Conservation (phyloP, 2,113 vertebrate genomes). For the Bagarius yarrelli region DNA sequence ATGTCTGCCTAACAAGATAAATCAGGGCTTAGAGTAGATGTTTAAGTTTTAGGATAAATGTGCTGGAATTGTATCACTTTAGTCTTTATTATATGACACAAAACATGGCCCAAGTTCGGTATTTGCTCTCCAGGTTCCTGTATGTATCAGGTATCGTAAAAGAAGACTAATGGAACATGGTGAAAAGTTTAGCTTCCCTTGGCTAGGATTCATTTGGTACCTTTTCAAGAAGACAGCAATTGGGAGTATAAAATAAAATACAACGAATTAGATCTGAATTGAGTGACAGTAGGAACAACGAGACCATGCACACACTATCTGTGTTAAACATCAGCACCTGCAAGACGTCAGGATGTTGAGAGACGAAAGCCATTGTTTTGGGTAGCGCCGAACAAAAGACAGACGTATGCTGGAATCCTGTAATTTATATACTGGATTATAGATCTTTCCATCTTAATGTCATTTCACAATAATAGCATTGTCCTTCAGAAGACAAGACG, state of each 20-base stretch:
- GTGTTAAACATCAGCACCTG: constrained; percentile 38
- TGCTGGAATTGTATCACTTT: neutral
- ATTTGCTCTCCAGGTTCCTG: neutral
- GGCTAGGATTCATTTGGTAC: neutral
- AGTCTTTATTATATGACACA: neutral
- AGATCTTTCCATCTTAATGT: constrained; percentile 19
- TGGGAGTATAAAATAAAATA: no score
- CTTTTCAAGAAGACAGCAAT: neutral
- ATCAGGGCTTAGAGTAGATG: neutral
- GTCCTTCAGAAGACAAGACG: constrained; percentile 28
- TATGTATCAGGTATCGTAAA: neutral
- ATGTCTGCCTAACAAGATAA: neutral
- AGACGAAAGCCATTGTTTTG: constrained; percentile 26
- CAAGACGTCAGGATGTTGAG: constrained; percentile 38
- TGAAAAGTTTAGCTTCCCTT: neutral
- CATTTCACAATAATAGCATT: constrained; percentile 46
- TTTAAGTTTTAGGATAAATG: neutral
- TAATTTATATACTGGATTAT: constrained; percentile 31
- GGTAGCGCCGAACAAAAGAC: neutral
- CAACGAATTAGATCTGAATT: no score
- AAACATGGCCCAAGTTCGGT: neutral
- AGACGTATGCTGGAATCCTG: constrained; percentile 23
- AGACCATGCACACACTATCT: neutral
- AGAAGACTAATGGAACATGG: neutral
- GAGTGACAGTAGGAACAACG: neutral